phyloP scores from a whole-genome alignment of 2,113 vertebrate genomes.

The Tyrannus savana region DNA sequence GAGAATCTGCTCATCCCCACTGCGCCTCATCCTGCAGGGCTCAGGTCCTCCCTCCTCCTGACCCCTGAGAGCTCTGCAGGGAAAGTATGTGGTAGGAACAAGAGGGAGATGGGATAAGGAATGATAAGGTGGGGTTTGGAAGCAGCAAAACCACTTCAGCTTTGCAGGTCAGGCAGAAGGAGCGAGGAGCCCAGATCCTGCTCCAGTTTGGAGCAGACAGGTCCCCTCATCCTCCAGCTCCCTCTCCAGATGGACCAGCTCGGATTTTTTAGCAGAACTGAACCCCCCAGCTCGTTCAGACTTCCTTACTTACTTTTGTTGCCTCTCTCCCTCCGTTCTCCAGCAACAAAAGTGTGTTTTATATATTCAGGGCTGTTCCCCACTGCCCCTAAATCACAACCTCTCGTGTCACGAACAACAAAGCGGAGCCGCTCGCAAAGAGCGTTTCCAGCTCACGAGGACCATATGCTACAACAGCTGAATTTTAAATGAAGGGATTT shows the following conservation, averaged over 20 bases:
- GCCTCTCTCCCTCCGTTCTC: not conserved
- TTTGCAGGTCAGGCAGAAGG: not conserved
- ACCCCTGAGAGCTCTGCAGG: not conserved
- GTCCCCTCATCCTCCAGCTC: not conserved
- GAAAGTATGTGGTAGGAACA: too few species aligned
- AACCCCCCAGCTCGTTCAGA: not conserved
- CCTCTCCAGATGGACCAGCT: not conserved
- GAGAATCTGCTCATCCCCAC: too few species aligned
- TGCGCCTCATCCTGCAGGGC: rapidly evolving
- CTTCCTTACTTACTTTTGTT: not conserved
- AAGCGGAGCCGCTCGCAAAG: not conserved
- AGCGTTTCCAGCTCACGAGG: constrained; percentile 6
- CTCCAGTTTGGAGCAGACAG: not conserved
- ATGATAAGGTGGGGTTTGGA: not conserved
- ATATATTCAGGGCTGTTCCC: constrained; percentile 8
- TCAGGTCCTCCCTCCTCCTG: not conserved
- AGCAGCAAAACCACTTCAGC: not conserved
- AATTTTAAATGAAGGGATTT: constrained; percentile 49
- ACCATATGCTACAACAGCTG: constrained; percentile 27
- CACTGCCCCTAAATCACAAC: not conserved
- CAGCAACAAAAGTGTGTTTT: not conserved
- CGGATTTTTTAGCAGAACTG: not conserved
- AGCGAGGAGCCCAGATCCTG: not conserved
- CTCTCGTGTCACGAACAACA: not conserved
- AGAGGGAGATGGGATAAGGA: not conserved